Evolutionary conservation across 2,113 vertebrate species (phyloP).

Genomic region (Thalassarche chlororhynchos): DNA sequence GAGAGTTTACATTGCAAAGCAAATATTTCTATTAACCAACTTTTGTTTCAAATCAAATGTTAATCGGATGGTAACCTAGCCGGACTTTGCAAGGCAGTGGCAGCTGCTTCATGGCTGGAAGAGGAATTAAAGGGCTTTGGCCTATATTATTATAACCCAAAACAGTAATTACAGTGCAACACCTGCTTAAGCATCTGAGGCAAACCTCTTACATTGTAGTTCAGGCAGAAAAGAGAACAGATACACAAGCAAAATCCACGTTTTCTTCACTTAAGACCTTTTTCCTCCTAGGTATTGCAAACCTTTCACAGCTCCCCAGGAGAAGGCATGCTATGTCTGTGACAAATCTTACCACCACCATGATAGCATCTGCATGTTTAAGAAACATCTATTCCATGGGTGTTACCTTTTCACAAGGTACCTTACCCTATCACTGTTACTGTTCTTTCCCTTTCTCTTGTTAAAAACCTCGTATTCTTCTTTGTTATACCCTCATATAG

Average conservation of each 20-base stretch:
- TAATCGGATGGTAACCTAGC: neutral
- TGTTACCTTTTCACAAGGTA: neutral
- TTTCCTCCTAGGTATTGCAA: neutral
- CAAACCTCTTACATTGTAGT: neutral
- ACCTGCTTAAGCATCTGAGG: neutral
- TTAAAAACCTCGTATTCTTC: neutral
- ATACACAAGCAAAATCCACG: neutral
- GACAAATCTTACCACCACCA: neutral
- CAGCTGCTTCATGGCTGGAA: neutral
- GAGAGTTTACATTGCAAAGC: neutral
- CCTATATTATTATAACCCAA: neutral
- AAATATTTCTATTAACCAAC: neutral
- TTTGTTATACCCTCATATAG: neutral
- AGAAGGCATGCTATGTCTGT: neutral
- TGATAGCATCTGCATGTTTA: neutral
- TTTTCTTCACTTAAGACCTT: neutral
- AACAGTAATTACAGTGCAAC: neutral
- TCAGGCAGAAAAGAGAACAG: neutral
- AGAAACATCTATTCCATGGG: neutral
- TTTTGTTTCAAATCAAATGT: no score
- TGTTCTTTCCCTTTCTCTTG: neutral
- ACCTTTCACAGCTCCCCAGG: neutral
- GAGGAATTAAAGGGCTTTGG: neutral
- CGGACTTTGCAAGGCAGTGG: neutral
- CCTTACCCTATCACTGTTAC: neutral